These are phyloP conservation scores for Solenodon paradoxus DNA, from an alignment of 2,113 vertebrate species.

Conservation along the genomic window DNA sequence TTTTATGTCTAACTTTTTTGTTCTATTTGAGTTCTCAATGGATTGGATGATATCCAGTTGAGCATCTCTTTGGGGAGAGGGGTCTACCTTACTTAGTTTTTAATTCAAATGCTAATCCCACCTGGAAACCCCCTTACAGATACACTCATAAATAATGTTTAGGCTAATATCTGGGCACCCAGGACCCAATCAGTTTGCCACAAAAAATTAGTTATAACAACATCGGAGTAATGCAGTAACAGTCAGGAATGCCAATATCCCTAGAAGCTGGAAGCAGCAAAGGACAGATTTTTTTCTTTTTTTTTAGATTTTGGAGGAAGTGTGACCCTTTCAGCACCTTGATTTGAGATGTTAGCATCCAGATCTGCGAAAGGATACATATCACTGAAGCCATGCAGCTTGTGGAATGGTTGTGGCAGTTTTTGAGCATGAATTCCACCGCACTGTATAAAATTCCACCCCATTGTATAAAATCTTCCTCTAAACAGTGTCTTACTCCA, in stretches of 20 bases:
- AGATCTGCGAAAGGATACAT: neutral
- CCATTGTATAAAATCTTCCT: neutral
- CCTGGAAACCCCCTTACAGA: neutral
- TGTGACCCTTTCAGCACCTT: neutral
- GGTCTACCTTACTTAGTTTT: neutral
- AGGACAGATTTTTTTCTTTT: neutral
- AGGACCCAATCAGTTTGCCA: neutral
- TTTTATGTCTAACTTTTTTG: no score
- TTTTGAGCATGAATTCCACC: neutral
- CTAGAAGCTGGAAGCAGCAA: neutral
- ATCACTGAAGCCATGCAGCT: neutral
- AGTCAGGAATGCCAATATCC: neutral
- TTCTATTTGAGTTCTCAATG: no score
- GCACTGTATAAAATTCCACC: rapidly evolving
- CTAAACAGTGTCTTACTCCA: neutral
- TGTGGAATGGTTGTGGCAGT: neutral
- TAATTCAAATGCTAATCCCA: neutral
- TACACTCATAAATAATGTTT: neutral
- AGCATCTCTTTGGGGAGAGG: neutral
- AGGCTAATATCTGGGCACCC: neutral
- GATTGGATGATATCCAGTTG: neutral
- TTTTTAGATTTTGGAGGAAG: neutral
- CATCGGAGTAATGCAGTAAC: no score
- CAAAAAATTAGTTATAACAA: neutral
- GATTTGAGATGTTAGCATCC: neutral